These are phyloP conservation scores for Tetropium fuscum DNA, from an alignment of 2,888 invertebrate genomes.

Conservation along the genomic window DNA sequence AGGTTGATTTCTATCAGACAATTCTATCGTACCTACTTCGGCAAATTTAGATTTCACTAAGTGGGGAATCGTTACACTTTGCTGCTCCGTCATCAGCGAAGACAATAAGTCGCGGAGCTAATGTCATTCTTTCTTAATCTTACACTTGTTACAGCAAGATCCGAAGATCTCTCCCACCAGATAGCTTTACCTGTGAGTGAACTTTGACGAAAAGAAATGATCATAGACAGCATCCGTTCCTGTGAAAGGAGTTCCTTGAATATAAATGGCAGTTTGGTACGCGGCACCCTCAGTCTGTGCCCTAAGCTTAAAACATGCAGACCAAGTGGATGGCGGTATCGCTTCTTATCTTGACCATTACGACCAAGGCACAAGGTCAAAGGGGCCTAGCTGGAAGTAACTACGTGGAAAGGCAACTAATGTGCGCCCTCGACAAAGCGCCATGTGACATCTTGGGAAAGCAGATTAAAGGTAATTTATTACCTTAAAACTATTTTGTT, in stretches of 20 bases:
- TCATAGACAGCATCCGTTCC: slow-evolving; percentile 6
- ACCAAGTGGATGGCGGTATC: slow-evolving; percentile 7
- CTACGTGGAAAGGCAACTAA: slow-evolving; percentile 66
- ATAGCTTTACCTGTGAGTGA: slow-evolving; percentile 6
- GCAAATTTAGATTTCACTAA: no score
- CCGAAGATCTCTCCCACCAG: slow-evolving; percentile 18
- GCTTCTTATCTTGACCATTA: background rate
- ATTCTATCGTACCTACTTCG: no score
- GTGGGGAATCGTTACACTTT: background rate
- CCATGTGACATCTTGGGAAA: slow-evolving; percentile 72
- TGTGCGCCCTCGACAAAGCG: slow-evolving; percentile 71
- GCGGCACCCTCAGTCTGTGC: slow-evolving; percentile 23
- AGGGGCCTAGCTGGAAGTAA: slow-evolving; percentile 46
- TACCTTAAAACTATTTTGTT: no score
- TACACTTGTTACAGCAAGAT: background rate
- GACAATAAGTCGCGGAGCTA: background rate
- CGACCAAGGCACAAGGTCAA: slow-evolving; percentile 39
- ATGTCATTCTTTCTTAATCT: slow-evolving; percentile 5
- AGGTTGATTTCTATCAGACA: no score
- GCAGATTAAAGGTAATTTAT: slow-evolving; percentile 74
- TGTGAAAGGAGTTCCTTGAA: slow-evolving; percentile 24
- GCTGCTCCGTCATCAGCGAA: background rate
- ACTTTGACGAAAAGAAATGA: slow-evolving; percentile 8
- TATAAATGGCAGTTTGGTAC: slow-evolving; percentile 13
- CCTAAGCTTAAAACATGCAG: slow-evolving; percentile 16